Evolutionary conservation across 2,888 invertebrate species (phyloP).

Genomic region (Axea sp.): DNA sequence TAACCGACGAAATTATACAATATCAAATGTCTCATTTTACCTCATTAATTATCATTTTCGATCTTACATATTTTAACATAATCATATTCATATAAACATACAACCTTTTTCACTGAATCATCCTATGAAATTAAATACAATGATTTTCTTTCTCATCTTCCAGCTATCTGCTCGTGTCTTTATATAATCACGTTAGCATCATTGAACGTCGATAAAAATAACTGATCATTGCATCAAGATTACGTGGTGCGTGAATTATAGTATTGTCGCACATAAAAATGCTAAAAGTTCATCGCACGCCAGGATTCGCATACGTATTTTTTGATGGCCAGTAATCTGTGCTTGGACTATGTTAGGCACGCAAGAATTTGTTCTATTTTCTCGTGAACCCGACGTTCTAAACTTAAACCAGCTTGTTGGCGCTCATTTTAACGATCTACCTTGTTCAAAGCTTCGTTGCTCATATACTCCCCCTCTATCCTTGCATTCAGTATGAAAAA

Average conservation of each 20-base stretch:
- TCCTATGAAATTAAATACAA: too few relatives aligned
- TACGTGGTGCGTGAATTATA: constrained; percentile 27
- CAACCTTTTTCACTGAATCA: too few relatives aligned
- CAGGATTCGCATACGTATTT: constrained; percentile 43
- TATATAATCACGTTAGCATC: too few relatives aligned
- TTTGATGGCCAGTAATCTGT: constrained; percentile 54
- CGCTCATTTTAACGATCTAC: constrained; percentile 69
- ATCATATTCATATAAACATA: too few relatives aligned
- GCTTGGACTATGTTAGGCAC: constrained; percentile 65
- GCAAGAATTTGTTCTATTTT: constrained; percentile 76
- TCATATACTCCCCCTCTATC: constrained; percentile 25
- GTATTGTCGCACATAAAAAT: constrained; percentile 9
- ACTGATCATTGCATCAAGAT: constrained; percentile 22
- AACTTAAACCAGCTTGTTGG: constrained; percentile 74
- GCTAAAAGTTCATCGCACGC: constrained; percentile 50
- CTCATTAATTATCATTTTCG: too few relatives aligned
- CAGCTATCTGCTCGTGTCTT: too few relatives aligned
- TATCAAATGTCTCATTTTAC: too few relatives aligned
- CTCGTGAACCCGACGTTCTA: constrained; percentile 75
- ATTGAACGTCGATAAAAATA: too few relatives aligned
- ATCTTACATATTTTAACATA: too few relatives aligned
- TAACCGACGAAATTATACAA: too few relatives aligned
- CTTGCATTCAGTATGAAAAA: constrained; percentile 34
- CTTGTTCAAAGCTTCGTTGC: constrained; percentile 43
- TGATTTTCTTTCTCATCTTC: too few relatives aligned